Percentiles rank a stretch among this genome's conserved stretches.
Evolutionary conservation across 2,113 vertebrate species (phyloP).

Genomic region (Petrocephalus zakoni): DNA sequence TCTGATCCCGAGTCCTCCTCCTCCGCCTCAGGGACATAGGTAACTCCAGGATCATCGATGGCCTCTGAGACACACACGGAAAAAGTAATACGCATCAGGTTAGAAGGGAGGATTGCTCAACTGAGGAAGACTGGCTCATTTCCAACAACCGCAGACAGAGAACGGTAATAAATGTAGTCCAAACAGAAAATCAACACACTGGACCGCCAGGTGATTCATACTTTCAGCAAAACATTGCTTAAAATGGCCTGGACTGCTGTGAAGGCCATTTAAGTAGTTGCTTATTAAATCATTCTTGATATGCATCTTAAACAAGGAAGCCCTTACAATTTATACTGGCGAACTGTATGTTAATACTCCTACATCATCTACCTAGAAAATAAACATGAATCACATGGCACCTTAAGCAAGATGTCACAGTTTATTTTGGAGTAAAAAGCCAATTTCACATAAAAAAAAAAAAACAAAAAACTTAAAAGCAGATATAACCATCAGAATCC

Average conservation of each 20-base stretch:
- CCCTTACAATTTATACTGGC: background rate
- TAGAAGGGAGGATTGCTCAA: background rate
- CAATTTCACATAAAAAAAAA: background rate
- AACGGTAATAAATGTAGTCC: background rate
- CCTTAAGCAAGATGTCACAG: background rate
- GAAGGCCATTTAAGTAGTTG: background rate
- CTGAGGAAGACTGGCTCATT: background rate
- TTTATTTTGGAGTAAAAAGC: background rate
- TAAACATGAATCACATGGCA: background rate
- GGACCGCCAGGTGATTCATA: background rate
- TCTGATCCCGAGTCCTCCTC: slow-evolving; percentile 79
- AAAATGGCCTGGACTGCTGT: background rate
- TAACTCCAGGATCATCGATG: slow-evolving; percentile 80
- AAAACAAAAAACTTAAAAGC: background rate
- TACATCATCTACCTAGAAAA: background rate
- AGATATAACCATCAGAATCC: background rate
- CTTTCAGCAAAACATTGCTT: background rate
- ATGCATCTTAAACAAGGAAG: background rate
- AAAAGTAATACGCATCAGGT: background rate
- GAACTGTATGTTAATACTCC: background rate
- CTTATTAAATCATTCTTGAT: background rate
- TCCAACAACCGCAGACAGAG: background rate
- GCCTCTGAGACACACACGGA: slow-evolving; percentile 58
- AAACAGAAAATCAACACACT: background rate
- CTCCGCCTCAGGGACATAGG: slow-evolving; percentile 80